Percentiles rank a stretch among this genome's conserved stretches.
Conservation (phyloP, 2,113 vertebrate species). For the Cavia aperea region DNA sequence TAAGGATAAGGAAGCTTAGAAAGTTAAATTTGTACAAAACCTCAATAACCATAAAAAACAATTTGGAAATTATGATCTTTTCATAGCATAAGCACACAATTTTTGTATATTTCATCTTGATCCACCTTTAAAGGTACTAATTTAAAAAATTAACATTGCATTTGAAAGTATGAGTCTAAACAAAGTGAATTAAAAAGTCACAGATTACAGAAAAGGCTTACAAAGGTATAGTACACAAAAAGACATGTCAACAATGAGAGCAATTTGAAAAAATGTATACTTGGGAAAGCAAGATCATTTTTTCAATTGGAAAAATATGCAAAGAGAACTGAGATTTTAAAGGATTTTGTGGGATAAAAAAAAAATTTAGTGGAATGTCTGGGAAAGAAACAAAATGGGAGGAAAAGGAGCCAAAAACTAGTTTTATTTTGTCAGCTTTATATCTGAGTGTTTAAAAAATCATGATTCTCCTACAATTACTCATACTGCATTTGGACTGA, state of each 20-base stretch:
- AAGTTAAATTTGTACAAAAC: background rate
- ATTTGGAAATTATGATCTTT: background rate
- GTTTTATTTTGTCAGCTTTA: background rate
- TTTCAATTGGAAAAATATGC: background rate
- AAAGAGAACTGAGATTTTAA: background rate
- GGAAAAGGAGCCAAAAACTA: background rate
- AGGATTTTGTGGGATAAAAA: background rate
- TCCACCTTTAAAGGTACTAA: background rate
- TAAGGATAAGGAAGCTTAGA: background rate
- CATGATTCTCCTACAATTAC: background rate
- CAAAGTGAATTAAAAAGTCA: background rate
- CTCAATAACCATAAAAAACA: background rate
- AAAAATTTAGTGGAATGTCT: background rate
- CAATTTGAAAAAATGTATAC: background rate
- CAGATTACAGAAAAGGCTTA: background rate
- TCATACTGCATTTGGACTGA: background rate
- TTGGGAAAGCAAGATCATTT: background rate
- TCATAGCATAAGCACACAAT: background rate
- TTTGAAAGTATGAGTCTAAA: background rate
- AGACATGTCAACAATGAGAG: background rate
- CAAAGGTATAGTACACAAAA: background rate
- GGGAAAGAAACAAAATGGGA: background rate
- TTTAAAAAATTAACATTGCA: background rate
- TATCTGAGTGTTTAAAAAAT: background rate
- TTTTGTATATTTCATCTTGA: background rate